Conservation (phyloP, 2,113 vertebrate genomes). For the Brienomyrus brachyistius region DNA sequence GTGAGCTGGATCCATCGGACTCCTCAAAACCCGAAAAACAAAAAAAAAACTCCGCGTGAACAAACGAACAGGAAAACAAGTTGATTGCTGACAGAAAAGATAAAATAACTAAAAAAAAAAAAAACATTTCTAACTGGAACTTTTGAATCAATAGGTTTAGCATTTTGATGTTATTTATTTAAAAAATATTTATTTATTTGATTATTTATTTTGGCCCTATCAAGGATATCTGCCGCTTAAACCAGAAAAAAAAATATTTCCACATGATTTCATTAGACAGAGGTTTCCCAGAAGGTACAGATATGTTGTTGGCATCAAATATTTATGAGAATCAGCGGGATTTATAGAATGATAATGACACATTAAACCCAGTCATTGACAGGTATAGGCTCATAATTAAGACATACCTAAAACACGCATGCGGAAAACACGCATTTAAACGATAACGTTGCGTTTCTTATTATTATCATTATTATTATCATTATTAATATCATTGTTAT, state of each 20-base stretch:
- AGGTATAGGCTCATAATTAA: conserved; percentile 4
- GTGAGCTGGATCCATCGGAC: conserved; percentile 59
- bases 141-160: conserved; percentile 31
- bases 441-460: neutral
- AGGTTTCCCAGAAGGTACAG: conserved; percentile 26
- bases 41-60: conserved; percentile 29
- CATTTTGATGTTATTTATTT: conserved; percentile 52
- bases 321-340: neutral
- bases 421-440: neutral
- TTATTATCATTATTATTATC: conserved; percentile 3
- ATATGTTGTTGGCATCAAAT: conserved; percentile 22
- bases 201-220: conserved; percentile 45
- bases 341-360: neutral
- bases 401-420: neutral
- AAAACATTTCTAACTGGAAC: conserved; percentile 28
- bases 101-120: conserved; percentile 36
- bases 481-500: neutral
- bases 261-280: conserved; percentile 30
- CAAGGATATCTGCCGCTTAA: conserved; percentile 42
- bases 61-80: conserved; percentile 33
- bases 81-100: conserved; percentile 25
- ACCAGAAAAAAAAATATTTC: neutral
- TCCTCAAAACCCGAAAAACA: neutral
- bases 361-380: neutral
- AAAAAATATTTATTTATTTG: conserved; percentile 49